Conservation (phyloP, 2,797 vertebrate species). For the Scolopax bukidnonensis region DNA sequence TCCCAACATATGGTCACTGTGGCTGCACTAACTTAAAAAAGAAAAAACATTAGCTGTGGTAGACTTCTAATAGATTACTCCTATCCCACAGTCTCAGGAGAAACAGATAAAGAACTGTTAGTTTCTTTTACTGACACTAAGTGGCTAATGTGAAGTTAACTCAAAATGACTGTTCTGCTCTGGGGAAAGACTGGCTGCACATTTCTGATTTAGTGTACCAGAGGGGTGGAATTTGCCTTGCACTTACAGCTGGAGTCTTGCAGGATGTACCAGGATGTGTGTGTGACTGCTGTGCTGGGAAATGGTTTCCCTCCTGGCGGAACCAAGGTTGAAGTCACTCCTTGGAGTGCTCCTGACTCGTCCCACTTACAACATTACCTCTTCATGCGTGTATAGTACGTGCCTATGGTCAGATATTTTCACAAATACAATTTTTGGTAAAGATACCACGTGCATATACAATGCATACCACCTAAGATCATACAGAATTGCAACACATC, state of each 20-base stretch:
- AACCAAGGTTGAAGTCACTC: neutral
- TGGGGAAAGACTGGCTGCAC: constrained; percentile 6
- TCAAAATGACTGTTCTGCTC: constrained; percentile 28
- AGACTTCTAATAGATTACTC: neutral
- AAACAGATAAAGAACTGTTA: neutral
- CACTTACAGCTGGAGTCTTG: neutral
- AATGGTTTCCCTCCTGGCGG: neutral
- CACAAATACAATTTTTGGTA: neutral
- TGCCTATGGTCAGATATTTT: neutral
- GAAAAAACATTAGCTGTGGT: neutral
- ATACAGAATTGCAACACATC: neutral
- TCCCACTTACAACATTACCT: neutral
- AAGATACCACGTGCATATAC: neutral
- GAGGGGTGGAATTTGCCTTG: constrained; percentile 8
- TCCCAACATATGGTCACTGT: neutral
- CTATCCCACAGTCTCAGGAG: neutral
- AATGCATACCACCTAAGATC: neutral
- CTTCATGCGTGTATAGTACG: accelerated
- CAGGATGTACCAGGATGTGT: neutral
- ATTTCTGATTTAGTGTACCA: constrained; percentile 11
- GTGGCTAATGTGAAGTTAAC: constrained; percentile 47
- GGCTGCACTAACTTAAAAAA: neutral
- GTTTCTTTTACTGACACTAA: constrained; percentile 36
- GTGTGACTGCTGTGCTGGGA: neutral
- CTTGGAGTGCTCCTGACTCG: neutral